Evolutionary conservation across 2,797 vertebrate genomes (phyloP), one percentile per base, ranked within the genome.

Genomic region (Alectoris magna): DNA sequence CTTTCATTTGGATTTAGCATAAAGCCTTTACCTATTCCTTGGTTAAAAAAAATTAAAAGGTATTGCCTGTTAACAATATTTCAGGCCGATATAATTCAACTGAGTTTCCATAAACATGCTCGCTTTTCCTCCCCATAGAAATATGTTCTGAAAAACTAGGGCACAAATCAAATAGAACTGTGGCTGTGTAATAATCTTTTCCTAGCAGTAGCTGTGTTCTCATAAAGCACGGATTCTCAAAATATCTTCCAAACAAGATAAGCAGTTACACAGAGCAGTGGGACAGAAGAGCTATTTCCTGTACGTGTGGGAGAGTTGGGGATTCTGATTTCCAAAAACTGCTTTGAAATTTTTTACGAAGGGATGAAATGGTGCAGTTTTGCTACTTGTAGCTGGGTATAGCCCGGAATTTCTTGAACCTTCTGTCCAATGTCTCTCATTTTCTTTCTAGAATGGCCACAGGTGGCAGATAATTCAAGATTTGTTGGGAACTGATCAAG

Each of bases 381-480:
- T 60, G 46, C 4, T 89, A 14, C 56, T 41, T 78, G 10, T 62
- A 89, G 41, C 53, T 91, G 71, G 59, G 39, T 22, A 9, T 36
- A 46, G 43, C 31, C 22, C 46, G 67, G 36, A 8, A 27, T 86
- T 44, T 5, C 48, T 91, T 71, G 26, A 86, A n/a, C 81, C 95
- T 83, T 91, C 60, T 92, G 26, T 78, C 27, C 38, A 90, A 22
- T 92, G 21, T 80, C 14, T 91, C 46, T 76, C 88, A 55, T 34
- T 84, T 41, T 94, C 31, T 55, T 95, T 92, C 93, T 88, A 99
- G 99, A 99, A 99, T 87, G 99, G 99, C 69, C 98, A 99, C 48
- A 98, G 99, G 90, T 99, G 99, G 99, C 99, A 99, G 82, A 98
- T 99, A 96, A 98, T 99, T 96, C 99, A 99, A 96, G 99, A 99